Evolutionary conservation across 2,888 invertebrate species (phyloP).

Genomic region (Acanthosepion esculentum): DNA sequence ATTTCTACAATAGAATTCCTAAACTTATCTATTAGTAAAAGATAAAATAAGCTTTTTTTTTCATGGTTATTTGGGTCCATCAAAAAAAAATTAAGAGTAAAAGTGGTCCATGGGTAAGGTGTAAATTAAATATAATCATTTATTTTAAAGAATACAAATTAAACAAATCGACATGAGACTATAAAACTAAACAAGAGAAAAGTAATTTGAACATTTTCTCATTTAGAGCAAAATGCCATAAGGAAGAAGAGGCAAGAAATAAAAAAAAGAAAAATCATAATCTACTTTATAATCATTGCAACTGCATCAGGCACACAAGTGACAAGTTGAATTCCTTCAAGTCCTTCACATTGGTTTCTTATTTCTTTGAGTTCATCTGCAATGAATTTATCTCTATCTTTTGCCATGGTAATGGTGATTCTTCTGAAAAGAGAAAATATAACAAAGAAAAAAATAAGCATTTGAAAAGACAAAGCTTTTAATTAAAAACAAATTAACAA

Average conservation of each 20-base stretch:
- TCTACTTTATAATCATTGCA: constrained; percentile 80
- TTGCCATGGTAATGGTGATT: constrained; percentile 45
- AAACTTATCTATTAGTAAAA: no score
- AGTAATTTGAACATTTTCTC: no score
- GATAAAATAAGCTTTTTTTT: no score
- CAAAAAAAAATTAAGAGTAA: no score
- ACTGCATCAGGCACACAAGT: constrained; percentile 82
- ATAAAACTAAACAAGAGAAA: no score
- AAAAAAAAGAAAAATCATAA: background rate
- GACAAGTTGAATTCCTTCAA: constrained; percentile 80
- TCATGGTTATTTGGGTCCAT: no score
- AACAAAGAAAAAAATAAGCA: background rate
- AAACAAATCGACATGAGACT: no score
- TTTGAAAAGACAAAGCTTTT: background rate
- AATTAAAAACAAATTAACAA: background rate
- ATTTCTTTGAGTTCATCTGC: constrained; percentile 81
- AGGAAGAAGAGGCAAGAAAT: background rate
- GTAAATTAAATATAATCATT: no score
- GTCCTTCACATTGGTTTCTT: constrained; percentile 80
- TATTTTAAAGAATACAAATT: no score
- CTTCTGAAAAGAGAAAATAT: background rate
- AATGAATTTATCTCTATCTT: constrained; percentile 51
- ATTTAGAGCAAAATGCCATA: no score
- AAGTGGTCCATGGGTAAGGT: no score
- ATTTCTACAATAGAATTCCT: no score